Base-by-base conservation (phyloP, 2,113 vertebrate species). In the Neolamprologus variostigma region DNA sequence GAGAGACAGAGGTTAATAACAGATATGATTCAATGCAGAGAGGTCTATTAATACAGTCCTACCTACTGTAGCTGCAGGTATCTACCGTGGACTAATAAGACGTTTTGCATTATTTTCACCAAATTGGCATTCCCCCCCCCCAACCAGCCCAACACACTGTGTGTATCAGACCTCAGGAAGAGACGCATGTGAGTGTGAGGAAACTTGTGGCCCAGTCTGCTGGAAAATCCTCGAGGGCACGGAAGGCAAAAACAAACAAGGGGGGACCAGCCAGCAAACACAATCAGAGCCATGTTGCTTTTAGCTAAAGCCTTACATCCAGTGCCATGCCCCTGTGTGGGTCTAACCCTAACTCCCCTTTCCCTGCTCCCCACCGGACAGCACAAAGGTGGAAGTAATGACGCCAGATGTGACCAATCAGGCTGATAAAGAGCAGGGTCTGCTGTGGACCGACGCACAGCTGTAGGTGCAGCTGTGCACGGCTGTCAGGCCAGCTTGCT, bases 381-480 rank as follows among this genome's bases (percentile, higher is more conserved):
- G 87, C 57, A 40, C 86, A 79, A 89, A 93, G 89, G 86, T 94
- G 90, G 90, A 91, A 86, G 87, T 92, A 93, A 93, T 85, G 86
- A 89, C 53, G 78, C 92, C 96, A 96, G 94, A 96, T 96, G 95
- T 94, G 94, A 93, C 94, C 92, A 94, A 94, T 95, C 86, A 94
- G 80, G 90, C 89, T 93, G 92, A 93, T 95, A 95, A 96, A 95
- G 91, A 89, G 87, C 51, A 57, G 84, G 88, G 87, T 90, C 93
- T 91, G 90, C 93, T 89, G 89, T 53, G 85, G 94, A 86, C 47
- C 54, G 85, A 68, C 47, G 11, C 85, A 90, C 96, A 96, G 96
- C 95, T 96, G 95, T 89, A 86, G 84, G 66, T 86, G 90, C 96
- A 96, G 95, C 95, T 96, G 94, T 94, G 93, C 84, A 13, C 9